Conservation (phyloP, 2,888 invertebrate species). For the Sphaerophoria rueppellii region DNA sequence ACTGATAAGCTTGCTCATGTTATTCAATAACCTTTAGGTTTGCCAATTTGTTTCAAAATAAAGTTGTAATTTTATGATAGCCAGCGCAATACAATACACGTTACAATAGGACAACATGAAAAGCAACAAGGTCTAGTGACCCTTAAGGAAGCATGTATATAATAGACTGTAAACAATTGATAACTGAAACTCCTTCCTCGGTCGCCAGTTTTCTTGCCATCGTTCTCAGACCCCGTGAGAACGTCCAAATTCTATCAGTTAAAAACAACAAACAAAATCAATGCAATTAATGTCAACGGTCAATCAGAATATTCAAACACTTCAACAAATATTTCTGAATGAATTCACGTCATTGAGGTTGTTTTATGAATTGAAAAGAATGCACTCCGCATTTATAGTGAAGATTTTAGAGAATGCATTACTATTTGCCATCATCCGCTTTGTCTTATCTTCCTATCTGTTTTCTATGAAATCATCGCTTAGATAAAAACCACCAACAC, state of each 20-base stretch:
- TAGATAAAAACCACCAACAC: conserved; percentile 22
- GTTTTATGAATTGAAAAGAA: conserved; percentile 48
- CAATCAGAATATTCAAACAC: conserved; percentile 59
- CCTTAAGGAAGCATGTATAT: no score
- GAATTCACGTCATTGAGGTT: conserved; percentile 9
- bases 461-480: conserved; percentile 63
- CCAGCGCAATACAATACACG: no score
- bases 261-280: conserved; percentile 20
- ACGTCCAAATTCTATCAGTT: conserved; percentile 10
- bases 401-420: conserved; percentile 27
- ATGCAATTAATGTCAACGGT: conserved; percentile 60
- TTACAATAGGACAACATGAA: no score
- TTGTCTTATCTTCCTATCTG: neutral
- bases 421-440: neutral
- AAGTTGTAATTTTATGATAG: no score
- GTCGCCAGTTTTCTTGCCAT: neutral
- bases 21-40: no score
- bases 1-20: no score
- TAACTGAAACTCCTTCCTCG: neutral
- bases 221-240: neutral
- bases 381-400: conserved; percentile 49
- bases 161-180: no score
- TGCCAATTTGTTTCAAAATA: no score
- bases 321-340: conserved; percentile 40
- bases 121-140: no score